Percentiles rank a stretch among this genome's conserved stretches.
These are phyloP conservation scores for Cataglyphis hispanica DNA, from an alignment of 1,140 invertebrate species.

Conservation along the genomic window DNA sequence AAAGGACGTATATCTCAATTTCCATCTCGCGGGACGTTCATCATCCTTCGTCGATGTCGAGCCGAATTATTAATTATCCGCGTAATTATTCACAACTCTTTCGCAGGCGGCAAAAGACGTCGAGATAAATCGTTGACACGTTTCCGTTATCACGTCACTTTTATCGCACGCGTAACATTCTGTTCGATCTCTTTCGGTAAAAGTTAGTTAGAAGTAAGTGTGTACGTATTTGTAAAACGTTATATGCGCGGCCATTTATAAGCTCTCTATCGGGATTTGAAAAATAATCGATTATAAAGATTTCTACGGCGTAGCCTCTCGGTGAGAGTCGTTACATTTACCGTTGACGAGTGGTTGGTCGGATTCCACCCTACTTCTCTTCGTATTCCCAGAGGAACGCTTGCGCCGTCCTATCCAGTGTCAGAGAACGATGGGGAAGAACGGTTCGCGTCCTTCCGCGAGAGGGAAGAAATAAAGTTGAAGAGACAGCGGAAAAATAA, in stretches of 20 bases:
- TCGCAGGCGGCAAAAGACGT: neutral
- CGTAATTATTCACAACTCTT: slow-evolving; percentile 44
- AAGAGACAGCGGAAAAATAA: neutral
- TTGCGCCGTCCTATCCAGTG: slow-evolving; percentile 58
- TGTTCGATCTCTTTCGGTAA: neutral
- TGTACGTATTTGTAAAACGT: slow-evolving; percentile 5
- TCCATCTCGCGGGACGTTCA: neutral
- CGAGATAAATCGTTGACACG: slow-evolving; percentile 17
- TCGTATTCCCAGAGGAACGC: slow-evolving; percentile 53
- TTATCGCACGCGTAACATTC: neutral
- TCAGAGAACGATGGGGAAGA: slow-evolving; percentile 42
- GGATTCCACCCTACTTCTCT: slow-evolving; percentile 54
- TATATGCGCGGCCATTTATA: neutral
- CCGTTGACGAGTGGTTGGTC: slow-evolving; percentile 59
- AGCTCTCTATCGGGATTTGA: slow-evolving; percentile 12
- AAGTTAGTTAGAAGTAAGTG: slow-evolving; percentile 6
- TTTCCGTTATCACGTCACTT: neutral
- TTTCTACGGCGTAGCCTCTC: slow-evolving; percentile 20
- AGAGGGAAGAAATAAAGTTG: neutral
- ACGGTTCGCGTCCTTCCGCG: slow-evolving; percentile 19
- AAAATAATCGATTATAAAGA: slow-evolving; percentile 58
- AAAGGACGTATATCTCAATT: neutral
- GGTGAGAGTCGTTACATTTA: slow-evolving; percentile 13
- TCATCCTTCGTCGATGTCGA: slow-evolving; percentile 10
- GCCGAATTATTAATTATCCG: slow-evolving; percentile 20